Percentiles rank a stretch among this genome's conserved stretches.
Evolutionary conservation across 1,140 invertebrate species (phyloP).

Genomic region (Calephelis virginiensis): DNA sequence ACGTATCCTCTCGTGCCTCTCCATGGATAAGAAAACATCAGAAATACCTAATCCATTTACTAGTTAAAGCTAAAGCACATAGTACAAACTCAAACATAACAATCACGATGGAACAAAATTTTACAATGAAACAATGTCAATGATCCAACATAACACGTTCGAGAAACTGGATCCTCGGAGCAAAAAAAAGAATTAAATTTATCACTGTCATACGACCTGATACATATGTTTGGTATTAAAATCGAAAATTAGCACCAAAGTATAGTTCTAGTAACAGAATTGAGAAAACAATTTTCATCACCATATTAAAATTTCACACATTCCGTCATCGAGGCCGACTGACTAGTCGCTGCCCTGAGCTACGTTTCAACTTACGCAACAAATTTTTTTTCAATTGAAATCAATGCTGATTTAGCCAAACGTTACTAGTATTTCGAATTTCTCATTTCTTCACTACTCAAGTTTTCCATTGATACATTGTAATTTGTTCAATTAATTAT

Average conservation of each 20-base stretch:
- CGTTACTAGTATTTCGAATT: too few species aligned
- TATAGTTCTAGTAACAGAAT: constrained; percentile 44
- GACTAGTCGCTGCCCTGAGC: constrained; percentile 68
- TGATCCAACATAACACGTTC: constrained; percentile 65
- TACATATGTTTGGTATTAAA: constrained; percentile 45
- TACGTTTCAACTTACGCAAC: constrained; percentile 48
- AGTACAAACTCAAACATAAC: constrained; percentile 68
- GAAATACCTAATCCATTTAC: constrained; percentile 65
- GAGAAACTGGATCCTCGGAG: constrained; percentile 43
- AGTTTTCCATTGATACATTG: too few species aligned
- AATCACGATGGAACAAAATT: constrained; percentile 66
- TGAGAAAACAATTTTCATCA: constrained; percentile 70
- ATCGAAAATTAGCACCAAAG: constrained; percentile 45
- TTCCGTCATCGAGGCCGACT: constrained; percentile 76
- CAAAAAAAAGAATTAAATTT: constrained; percentile 36
- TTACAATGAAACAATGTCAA: constrained; percentile 75
- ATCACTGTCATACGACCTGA: constrained; percentile 39
- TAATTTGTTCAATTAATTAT: too few species aligned
- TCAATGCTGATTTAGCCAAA: too few species aligned
- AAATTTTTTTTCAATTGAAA: neutral
- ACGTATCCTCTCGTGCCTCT: constrained; percentile 68
- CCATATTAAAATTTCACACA: constrained; percentile 76
- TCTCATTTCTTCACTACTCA: too few species aligned
- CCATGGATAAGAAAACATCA: constrained; percentile 74
- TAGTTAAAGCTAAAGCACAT: constrained; percentile 54